Conservation (phyloP, 2,888 invertebrate genomes). For the Athetis lepigone region DNA sequence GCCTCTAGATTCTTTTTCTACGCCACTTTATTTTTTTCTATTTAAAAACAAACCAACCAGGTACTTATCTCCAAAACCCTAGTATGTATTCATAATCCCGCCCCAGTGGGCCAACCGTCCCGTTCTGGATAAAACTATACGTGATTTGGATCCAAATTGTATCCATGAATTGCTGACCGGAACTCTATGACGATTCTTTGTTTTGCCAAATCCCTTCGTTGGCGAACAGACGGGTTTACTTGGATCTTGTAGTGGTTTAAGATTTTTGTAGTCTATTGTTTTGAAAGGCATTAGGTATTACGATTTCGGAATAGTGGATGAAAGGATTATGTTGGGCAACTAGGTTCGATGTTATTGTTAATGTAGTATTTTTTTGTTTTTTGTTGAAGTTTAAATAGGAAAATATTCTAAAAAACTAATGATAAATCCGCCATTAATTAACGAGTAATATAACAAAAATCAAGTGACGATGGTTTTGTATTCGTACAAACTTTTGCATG, state of each 20-base stretch:
- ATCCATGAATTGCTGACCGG: slow-evolving; percentile 55
- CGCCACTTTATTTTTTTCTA: not conserved
- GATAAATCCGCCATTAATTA: no score
- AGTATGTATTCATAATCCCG: slow-evolving; percentile 14
- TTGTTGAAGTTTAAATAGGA: no score
- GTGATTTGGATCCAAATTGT: slow-evolving; percentile 65
- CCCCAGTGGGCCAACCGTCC: slow-evolving; percentile 23
- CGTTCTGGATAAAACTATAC: slow-evolving; percentile 57
- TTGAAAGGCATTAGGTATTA: slow-evolving; percentile 4
- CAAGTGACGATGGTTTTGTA: no score
- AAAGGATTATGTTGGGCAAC: not conserved
- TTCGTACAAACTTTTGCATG: no score
- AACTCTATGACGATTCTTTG: slow-evolving; percentile 65
- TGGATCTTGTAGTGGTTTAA: slow-evolving; percentile 19
- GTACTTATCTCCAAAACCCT: not conserved
- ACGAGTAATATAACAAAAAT: no score
- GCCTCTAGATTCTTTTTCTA: no score
- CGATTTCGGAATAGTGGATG: not conserved
- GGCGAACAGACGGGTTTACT: slow-evolving; percentile 52
- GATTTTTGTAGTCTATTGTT: slow-evolving; percentile 9
- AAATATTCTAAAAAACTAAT: no score
- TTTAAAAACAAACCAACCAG: not conserved
- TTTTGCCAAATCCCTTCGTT: slow-evolving; percentile 65
- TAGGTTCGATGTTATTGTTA: not conserved
- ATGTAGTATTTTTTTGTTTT: not conserved